Evolutionary conservation across 2,113 vertebrate species (phyloP).

Genomic region (Leucopternis melanops): DNA sequence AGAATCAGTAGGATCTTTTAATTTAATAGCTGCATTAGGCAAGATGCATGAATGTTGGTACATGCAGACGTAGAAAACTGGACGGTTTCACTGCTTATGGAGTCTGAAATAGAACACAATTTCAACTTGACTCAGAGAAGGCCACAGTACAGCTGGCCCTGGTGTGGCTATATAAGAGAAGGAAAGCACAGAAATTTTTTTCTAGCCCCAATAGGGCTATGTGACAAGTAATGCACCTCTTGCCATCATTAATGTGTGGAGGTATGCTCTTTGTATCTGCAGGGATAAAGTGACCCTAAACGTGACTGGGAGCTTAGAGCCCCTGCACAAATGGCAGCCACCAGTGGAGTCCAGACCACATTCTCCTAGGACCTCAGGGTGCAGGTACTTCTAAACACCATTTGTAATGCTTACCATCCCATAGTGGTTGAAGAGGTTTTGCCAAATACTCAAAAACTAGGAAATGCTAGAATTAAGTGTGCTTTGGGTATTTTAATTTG

Average conservation of each 20-base stretch:
- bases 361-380: neutral
- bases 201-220: rapidly evolving
- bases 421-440: neutral
- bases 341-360: neutral
- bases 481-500: neutral
- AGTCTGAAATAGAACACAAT: conserved; percentile 10
- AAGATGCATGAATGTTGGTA: neutral
- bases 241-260: neutral
- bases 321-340: neutral
- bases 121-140: neutral
- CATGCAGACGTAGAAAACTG: neutral
- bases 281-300: neutral
- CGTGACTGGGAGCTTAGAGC: neutral
- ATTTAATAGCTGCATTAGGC: conserved; percentile 52
- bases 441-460: neutral
- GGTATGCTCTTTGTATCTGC: neutral
- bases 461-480: neutral
- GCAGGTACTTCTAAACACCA: neutral
- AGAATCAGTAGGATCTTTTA: conserved; percentile 42
- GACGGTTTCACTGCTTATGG: neutral
- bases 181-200: neutral
- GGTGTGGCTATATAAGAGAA: neutral
- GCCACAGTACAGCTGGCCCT: neutral
- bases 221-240: neutral
- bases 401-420: neutral